Base-by-base conservation (phyloP, 2,888 invertebrate genomes). In the Pterobdella sp. region DNA sequence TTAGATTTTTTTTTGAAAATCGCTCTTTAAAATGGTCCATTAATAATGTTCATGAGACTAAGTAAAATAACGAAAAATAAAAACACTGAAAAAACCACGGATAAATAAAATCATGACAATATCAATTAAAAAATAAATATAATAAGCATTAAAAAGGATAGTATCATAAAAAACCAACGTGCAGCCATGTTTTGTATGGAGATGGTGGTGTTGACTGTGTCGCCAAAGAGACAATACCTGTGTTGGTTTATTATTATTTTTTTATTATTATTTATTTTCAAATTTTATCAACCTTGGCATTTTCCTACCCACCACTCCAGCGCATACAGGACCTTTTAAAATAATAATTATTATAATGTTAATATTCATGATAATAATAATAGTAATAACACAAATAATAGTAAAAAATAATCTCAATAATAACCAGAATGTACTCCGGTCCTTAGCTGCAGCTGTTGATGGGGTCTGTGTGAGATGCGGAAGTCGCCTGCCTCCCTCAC, bases 341-440 rank as follows among this genome's bases (percentile, higher is more conserved):
- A 56, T 56, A 22, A 56, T 56, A 56, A 56, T 1, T 26, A 56
- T 3, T 56, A 56, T 26, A 56, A n/a, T 26, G 22, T 56, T 26
- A 56, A 1, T 56, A 56, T 26, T 22, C 56, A 22, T 56, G n/a
- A 22, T 56, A n/a, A 56, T 56, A 22, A 60, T 1, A 22, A 60
- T 60, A 60, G 31, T 31, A 10, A 60, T 1, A 31, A 34, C 32
- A 66, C 32, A 64, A 64, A 7, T 7, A n/a, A n/a, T n/a, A n/a
- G n/a, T n/a, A n/a, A n/a, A n/a, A n/a, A n/a, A n/a, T n/a, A n/a
- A n/a, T n/a, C n/a, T n/a, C n/a, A n/a, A n/a, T n/a, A n/a, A n/a
- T n/a, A n/a, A 75, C 75, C 75, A 10, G 75, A 73, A 36, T 75
- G 75, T n/a, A 75, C 37, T n/a, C 75, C 75, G 32, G 71, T 75